Conservation (phyloP, 2,113 vertebrate genomes). For the Pitta sordida region DNA sequence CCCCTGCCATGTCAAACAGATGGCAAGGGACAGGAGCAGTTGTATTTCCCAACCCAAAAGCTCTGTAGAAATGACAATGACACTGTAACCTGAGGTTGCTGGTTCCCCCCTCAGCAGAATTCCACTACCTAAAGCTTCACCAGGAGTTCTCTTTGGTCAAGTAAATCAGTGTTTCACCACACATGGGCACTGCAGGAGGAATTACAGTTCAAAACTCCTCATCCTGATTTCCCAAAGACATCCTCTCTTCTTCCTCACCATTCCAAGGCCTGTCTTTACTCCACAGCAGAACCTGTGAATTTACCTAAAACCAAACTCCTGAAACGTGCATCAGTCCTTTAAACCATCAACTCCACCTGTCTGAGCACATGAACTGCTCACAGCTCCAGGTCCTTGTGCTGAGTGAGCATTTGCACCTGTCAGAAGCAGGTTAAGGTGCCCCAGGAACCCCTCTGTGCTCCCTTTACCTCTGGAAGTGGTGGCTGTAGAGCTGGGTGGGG, state of each 20-base stretch:
- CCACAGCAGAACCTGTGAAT: neutral
- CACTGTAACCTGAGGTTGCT: neutral
- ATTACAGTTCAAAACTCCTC: neutral
- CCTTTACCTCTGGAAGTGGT: conserved; percentile 93
- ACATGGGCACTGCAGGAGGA: rapidly evolving
- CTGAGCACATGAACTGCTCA: rapidly evolving
- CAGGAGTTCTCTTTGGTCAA: neutral
- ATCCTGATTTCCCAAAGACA: neutral
- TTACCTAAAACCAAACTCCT: neutral
- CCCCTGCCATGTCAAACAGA: rapidly evolving
- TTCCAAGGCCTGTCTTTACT: neutral
- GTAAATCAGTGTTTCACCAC: neutral
- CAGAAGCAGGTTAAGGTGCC: neutral
- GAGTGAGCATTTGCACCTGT: neutral
- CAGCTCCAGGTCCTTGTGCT: neutral
- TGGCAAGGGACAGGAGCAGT: neutral
- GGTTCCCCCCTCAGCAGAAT: neutral
- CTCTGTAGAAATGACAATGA: neutral
- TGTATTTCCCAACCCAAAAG: neutral
- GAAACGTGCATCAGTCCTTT: neutral
- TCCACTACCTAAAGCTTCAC: neutral
- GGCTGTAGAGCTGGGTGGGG: conserved; percentile 94
- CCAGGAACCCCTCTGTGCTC: neutral
- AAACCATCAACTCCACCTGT: neutral
- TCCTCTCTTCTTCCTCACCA: neutral